These are phyloP conservation scores for Nomada goodeniana DNA, from an alignment of 2,888 invertebrate species.

Conservation along the genomic window DNA sequence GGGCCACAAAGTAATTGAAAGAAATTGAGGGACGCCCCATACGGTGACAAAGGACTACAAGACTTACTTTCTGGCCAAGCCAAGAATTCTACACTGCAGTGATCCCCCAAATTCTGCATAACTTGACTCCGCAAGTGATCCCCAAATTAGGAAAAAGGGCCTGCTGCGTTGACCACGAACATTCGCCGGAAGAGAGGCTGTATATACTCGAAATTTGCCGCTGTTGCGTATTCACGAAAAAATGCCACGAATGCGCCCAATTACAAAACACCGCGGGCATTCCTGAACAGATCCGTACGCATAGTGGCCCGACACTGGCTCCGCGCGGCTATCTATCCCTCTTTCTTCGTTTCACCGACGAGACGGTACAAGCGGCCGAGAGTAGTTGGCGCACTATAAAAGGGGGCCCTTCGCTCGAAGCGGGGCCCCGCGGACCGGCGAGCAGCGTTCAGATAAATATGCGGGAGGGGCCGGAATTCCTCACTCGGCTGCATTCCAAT, in stretches of 20 bases:
- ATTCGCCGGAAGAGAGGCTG: constrained; percentile 6
- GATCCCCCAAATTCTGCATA: too few species aligned
- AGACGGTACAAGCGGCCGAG: constrained; percentile 44
- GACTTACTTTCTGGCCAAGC: too few species aligned
- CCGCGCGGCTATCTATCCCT: constrained; percentile 58
- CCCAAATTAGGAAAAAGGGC: too few species aligned
- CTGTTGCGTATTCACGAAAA: constrained; percentile 42
- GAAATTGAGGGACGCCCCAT: too few species aligned
- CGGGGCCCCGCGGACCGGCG: constrained; percentile 79
- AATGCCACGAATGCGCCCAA: constrained; percentile 72
- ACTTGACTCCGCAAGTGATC: too few species aligned
- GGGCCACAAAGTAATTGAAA: too few species aligned
- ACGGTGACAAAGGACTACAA: too few species aligned
- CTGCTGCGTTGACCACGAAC: background rate
- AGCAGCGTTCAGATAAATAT: constrained; percentile 83
- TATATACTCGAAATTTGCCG: constrained; percentile 33
- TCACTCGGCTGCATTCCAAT: constrained; percentile 84
- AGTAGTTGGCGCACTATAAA: constrained; percentile 76
- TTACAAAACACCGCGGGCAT: constrained; percentile 78
- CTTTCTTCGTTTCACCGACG: constrained; percentile 45
- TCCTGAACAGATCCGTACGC: constrained; percentile 64
- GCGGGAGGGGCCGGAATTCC: constrained; percentile 85
- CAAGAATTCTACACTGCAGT: too few species aligned
- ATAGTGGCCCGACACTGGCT: constrained; percentile 82
- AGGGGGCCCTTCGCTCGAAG: constrained; percentile 79